Conservation (phyloP, 2,797 vertebrate species). For the Nyctibius grandis region DNA sequence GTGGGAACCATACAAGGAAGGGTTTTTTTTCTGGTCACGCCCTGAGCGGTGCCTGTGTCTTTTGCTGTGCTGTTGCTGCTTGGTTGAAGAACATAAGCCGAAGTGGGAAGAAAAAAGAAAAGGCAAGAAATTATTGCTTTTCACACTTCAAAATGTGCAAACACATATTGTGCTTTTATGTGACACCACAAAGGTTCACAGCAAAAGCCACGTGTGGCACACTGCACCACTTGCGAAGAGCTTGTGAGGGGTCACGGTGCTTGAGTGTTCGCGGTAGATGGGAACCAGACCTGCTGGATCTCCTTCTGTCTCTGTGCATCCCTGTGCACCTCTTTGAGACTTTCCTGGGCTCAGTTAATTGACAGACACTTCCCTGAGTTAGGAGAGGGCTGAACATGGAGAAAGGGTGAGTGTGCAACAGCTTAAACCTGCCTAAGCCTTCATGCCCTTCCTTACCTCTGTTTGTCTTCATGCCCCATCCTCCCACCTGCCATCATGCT, state of each 20-base stretch:
- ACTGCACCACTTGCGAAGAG: neutral
- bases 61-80: neutral
- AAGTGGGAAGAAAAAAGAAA: neutral
- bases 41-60: neutral
- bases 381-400: neutral
- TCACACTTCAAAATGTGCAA: neutral
- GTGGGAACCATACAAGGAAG: neutral
- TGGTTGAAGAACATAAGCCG: neutral
- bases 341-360: neutral
- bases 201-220: neutral
- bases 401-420: neutral
- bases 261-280: neutral
- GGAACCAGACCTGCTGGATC: neutral
- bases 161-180: neutral
- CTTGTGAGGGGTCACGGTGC: neutral
- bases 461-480: neutral
- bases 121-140: neutral
- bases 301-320: neutral
- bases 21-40: neutral
- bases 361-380: neutral
- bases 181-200: neutral
- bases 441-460: neutral
- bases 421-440: neutral
- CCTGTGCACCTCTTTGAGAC: neutral
- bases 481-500: neutral